A percentile compares a stretch with the other conserved stretches of the same genome.
phyloP scores from a whole-genome alignment of 1,140 invertebrate species.

The Aphaenogaster ashmeadi region DNA sequence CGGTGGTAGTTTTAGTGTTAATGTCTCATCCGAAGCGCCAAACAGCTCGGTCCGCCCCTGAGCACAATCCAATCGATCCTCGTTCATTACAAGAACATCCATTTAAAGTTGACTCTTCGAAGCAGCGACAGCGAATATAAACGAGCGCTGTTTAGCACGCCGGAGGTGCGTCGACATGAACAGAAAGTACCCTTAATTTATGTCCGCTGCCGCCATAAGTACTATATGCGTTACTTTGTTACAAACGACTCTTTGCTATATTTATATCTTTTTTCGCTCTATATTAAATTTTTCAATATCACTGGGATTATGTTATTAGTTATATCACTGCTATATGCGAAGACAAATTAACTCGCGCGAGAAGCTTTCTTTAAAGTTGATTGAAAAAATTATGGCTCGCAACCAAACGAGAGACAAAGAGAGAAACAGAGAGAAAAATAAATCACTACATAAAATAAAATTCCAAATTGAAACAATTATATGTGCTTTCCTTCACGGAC shows the following conservation, averaged over 20 bases:
- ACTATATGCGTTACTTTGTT: conserved; percentile 39
- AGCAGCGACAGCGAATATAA: conserved; percentile 66
- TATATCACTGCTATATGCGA: background rate
- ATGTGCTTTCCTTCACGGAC: background rate
- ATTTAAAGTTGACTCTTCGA: conserved; percentile 68
- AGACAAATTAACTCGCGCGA: background rate
- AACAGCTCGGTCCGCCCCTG: background rate
- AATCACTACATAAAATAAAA: background rate
- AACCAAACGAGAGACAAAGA: background rate
- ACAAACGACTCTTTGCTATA: background rate
- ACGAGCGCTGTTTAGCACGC: conserved; percentile 73
- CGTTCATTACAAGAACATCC: conserved; percentile 70
- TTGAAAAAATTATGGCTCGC: conserved; percentile 8
- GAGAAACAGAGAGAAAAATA: too few species aligned
- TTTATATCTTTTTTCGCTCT: background rate
- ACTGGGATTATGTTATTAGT: background rate
- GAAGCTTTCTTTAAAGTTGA: background rate
- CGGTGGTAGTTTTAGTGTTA: too few species aligned
- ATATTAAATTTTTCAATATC: background rate
- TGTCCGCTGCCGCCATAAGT: conserved; percentile 23
- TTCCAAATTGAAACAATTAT: conserved; percentile 23
- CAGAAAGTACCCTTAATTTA: conserved; percentile 60
- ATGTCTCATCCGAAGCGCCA: background rate
- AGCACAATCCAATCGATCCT: conserved; percentile 66
- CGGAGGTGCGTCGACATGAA: conserved; percentile 70